phyloP scores from a whole-genome alignment of 2,797 vertebrate genomes.

The Schizothorax lantsangensis region DNA sequence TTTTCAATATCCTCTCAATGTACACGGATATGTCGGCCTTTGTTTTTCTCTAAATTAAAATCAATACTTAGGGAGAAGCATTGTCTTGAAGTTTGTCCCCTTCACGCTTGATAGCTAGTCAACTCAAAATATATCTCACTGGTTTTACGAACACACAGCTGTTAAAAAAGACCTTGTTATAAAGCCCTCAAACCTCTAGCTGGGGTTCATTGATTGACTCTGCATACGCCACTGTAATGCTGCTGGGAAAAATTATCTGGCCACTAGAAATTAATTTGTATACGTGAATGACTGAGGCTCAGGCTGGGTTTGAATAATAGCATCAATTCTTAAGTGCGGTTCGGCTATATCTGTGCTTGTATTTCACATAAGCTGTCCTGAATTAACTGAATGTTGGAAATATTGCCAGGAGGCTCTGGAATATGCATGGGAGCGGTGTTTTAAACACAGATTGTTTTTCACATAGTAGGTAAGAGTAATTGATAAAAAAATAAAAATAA shows the following conservation, averaged over 20 bases:
- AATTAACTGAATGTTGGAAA: constrained; percentile 44
- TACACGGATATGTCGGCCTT: neutral
- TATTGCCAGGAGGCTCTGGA: constrained; percentile 53
- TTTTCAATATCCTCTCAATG: neutral
- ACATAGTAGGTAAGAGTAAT: constrained; percentile 11
- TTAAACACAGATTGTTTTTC: neutral
- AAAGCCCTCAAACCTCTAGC: neutral
- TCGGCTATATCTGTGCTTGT: constrained; percentile 48
- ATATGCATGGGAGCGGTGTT: neutral
- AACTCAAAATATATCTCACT: neutral
- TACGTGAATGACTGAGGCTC: constrained; percentile 26
- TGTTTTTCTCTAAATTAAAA: neutral
- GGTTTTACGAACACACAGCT: neutral
- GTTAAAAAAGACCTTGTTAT: constrained; percentile 18
- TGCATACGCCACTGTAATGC: neutral
- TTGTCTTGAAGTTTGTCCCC: neutral
- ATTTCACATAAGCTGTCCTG: constrained; percentile 50
- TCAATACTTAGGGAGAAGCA: neutral
- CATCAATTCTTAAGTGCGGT: constrained; percentile 52
- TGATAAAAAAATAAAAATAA: neutral
- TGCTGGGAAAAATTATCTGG: constrained; percentile 26
- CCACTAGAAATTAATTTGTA: constrained; percentile 41
- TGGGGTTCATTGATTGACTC: constrained; percentile 23
- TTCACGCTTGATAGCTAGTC: neutral
- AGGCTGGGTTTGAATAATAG: constrained; percentile 63